Evolutionary conservation across 1,140 invertebrate species (phyloP).

Genomic region (Caenorhabditis brenneri): DNA sequence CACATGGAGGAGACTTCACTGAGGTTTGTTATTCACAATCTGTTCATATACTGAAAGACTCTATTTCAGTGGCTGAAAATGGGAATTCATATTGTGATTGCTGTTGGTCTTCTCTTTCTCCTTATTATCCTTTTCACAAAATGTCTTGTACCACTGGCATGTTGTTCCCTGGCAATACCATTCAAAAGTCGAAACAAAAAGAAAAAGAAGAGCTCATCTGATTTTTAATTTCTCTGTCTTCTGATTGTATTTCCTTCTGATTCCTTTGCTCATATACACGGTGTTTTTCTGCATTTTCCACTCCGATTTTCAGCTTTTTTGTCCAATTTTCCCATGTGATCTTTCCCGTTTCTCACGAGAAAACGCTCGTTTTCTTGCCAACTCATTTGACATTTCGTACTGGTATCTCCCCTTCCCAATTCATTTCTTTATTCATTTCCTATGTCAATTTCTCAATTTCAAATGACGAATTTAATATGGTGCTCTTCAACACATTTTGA

Average conservation of each 20-base stretch:
- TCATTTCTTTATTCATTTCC: neutral
- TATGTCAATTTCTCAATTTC: too few relatives aligned
- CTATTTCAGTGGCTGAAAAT: slow-evolving; percentile 30
- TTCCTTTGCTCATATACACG: slow-evolving; percentile 12
- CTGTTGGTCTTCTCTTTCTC: neutral
- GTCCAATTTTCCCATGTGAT: slow-evolving; percentile 10
- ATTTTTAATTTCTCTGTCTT: neutral
- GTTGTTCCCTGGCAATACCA: slow-evolving; percentile 7
- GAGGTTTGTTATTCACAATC: neutral
- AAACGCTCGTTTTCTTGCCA: slow-evolving; percentile 20
- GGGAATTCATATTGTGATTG: slow-evolving; percentile 16
- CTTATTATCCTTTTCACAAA: slow-evolving; percentile 17
- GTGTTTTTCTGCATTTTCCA: slow-evolving; percentile 23
- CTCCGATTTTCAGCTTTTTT: neutral
- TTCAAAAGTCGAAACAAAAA: slow-evolving; percentile 26
- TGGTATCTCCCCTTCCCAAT: neutral
- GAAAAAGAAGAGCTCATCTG: slow-evolving; percentile 19
- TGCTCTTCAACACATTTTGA: neutral
- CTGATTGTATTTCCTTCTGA: neutral
- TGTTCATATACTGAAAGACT: neutral
- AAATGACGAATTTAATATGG: neutral
- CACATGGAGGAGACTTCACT: neutral
- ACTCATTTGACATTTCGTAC: neutral
- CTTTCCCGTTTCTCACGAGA: neutral
- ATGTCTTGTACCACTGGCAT: slow-evolving; percentile 5